Evolutionary conservation across 2,113 vertebrate genomes (phyloP).

Genomic region (Cyanocitta stelleri): DNA sequence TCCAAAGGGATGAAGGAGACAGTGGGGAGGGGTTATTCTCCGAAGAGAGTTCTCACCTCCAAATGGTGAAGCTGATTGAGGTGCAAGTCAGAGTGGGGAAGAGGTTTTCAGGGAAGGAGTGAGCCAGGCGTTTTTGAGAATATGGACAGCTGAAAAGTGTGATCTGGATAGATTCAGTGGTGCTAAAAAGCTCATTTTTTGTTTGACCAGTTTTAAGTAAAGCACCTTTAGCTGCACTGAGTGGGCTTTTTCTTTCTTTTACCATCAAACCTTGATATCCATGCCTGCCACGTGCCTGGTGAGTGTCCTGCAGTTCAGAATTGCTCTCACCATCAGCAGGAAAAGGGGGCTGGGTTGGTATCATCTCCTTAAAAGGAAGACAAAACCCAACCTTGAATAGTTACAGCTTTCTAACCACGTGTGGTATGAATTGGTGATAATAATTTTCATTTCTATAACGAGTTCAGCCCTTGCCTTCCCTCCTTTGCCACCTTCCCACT

Average conservation of each 20-base stretch:
- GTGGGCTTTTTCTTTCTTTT: not conserved
- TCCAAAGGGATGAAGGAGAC: not conserved
- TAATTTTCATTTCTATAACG: rapidly evolving
- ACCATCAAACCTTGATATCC: not conserved
- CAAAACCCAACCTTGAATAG: not conserved
- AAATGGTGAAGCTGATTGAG: not conserved
- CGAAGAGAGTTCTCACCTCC: not conserved
- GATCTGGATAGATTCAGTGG: not conserved
- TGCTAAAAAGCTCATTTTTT: not conserved
- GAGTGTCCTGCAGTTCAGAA: not conserved
- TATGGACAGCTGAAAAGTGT: not conserved
- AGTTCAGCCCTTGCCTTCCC: not conserved
- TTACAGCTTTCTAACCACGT: not conserved
- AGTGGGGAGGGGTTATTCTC: not conserved
- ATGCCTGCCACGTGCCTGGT: rapidly evolving
- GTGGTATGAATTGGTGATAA: not conserved
- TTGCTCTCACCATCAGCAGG: not conserved
- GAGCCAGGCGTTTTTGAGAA: not conserved
- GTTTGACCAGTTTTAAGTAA: not conserved
- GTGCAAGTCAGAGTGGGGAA: not conserved
- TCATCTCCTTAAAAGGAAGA: not conserved
- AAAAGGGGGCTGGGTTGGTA: not conserved
- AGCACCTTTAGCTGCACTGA: not conserved
- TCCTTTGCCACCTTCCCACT: not conserved
- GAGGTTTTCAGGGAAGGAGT: not conserved